Evolutionary conservation across 1,140 invertebrate species (phyloP).

Genomic region (Drosophila melanica): DNA sequence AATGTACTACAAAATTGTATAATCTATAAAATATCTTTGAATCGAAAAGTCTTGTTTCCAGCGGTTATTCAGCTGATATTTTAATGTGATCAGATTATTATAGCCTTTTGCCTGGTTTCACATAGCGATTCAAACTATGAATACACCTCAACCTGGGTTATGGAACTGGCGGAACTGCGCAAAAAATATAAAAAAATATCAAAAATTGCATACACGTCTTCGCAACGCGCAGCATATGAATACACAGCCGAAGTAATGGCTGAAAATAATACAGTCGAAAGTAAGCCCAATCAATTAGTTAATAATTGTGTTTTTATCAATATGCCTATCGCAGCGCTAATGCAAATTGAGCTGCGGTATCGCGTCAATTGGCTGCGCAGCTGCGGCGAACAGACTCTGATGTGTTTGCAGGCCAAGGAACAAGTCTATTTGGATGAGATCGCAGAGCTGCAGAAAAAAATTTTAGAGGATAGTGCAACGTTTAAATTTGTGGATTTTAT

Average conservation of each 20-base stretch:
- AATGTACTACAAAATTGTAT: too few relatives aligned
- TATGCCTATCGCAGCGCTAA: constrained; percentile 6
- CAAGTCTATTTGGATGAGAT: constrained; percentile 12
- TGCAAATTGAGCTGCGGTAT: constrained; percentile 56
- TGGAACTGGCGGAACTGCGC: neutral
- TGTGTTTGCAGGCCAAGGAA: constrained; percentile 23
- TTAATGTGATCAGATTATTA: too few relatives aligned
- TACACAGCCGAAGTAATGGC: neutral
- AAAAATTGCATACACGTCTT: too few relatives aligned
- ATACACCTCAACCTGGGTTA: constrained; percentile 29
- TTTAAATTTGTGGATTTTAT: constrained; percentile 1
- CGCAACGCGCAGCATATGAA: neutral
- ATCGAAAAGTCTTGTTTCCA: too few relatives aligned
- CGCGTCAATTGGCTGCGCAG: constrained; percentile 48
- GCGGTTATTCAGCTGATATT: too few relatives aligned
- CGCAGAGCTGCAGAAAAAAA: neutral
- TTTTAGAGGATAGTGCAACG: neutral
- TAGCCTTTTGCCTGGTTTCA: neutral
- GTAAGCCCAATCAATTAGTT: neutral
- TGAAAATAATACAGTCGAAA: neutral
- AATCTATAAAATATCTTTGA: too few relatives aligned
- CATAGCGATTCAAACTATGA: constrained; percentile 39
- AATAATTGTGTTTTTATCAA: neutral
- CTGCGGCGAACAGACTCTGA: constrained; percentile 33
- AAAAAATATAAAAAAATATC: neutral